These are phyloP conservation scores for Tetramorium alpestre DNA, from an alignment of 1,140 invertebrate species.

Conservation along the genomic window DNA sequence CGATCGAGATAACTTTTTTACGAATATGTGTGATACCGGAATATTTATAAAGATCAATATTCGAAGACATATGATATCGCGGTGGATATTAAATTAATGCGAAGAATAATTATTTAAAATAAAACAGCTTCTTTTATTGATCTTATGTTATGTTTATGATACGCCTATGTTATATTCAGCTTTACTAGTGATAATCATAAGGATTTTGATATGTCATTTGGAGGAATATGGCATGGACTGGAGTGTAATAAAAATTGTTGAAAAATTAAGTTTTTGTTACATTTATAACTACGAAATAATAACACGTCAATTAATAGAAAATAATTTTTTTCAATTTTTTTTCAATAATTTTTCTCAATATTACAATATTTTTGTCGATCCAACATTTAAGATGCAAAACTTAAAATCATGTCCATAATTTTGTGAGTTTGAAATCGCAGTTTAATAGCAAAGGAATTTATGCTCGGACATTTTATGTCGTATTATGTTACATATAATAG, in stretches of 20 bases:
- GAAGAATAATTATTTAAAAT: slow-evolving; percentile 3
- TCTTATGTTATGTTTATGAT: background rate
- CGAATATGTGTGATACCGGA: background rate
- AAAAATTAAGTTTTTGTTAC: background rate
- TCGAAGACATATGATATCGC: background rate
- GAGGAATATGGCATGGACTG: slow-evolving; percentile 20
- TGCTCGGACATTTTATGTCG: slow-evolving; percentile 85
- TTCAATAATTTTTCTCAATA: background rate
- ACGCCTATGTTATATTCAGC: slow-evolving; percentile 38
- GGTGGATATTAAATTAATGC: slow-evolving; percentile 3
- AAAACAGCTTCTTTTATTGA: background rate
- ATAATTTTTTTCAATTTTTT: background rate
- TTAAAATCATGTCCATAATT: too few species aligned
- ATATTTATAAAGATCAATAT: background rate
- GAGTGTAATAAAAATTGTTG: slow-evolving; percentile 41
- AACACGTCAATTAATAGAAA: background rate
- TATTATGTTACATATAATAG: slow-evolving; percentile 91
- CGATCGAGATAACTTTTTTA: slow-evolving; percentile 5
- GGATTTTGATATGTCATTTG: slow-evolving; percentile 22
- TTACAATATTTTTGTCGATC: background rate
- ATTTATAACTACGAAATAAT: background rate
- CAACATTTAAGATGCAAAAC: too few species aligned
- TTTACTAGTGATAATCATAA: slow-evolving; percentile 39
- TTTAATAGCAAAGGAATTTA: too few species aligned
- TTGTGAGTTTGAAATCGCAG: too few species aligned